These are phyloP conservation scores for Rotaria magnacalcarata DNA, from an alignment of 2,888 invertebrate genomes.

Conservation along the genomic window DNA sequence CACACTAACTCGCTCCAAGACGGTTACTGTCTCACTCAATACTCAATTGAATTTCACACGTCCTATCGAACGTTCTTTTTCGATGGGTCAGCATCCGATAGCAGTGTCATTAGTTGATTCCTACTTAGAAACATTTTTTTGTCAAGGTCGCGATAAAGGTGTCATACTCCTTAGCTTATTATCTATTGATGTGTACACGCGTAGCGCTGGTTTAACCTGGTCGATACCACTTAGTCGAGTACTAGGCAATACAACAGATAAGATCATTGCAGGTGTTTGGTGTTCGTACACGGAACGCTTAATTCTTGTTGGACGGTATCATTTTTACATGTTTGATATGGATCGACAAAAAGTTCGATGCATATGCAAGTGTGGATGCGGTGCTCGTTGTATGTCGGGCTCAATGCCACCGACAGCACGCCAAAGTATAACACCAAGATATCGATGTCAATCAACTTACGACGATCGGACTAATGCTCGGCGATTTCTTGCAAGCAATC, in stretches of 20 bases:
- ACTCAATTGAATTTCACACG: background rate
- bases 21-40: background rate
- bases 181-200: background rate
- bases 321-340: background rate
- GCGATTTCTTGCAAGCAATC: background rate
- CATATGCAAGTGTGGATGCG: background rate
- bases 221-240: background rate
- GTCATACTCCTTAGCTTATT: background rate
- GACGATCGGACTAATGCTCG: background rate
- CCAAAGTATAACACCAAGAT: background rate
- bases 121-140: background rate
- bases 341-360: background rate
- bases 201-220: background rate
- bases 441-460: background rate
- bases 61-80: background rate
- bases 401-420: background rate
- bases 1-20: background rate
- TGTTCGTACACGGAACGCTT: background rate
- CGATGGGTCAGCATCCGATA: background rate
- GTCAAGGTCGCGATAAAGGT: background rate
- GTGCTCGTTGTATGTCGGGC: background rate
- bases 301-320: background rate
- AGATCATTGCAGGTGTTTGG: background rate
- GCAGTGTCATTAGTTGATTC: background rate
- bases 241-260: background rate